Evolutionary conservation across 2,113 vertebrate genomes (phyloP).

Genomic region (Prochilodus magdalenae): DNA sequence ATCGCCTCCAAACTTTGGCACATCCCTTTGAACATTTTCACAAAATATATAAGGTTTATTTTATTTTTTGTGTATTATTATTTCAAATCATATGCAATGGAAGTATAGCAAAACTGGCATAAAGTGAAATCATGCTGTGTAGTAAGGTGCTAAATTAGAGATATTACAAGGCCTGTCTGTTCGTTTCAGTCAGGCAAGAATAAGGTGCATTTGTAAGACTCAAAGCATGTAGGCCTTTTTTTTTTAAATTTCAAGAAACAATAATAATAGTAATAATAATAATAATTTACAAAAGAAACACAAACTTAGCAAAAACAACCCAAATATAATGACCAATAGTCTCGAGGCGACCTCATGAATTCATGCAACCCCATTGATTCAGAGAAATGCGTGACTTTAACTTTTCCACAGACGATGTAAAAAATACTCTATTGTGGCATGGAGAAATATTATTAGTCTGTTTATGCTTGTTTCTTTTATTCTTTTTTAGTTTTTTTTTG

Average conservation of each 20-base stretch:
- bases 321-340: conserved; percentile 79
- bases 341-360: conserved; percentile 81
- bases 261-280: conserved; percentile 52
- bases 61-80: conserved; percentile 53
- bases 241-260: conserved; percentile 66
- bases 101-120: conserved; percentile 80
- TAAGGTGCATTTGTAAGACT: conserved; percentile 86
- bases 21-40: conserved; percentile 79
- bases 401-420: conserved; percentile 62
- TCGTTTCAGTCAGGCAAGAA: conserved; percentile 72
- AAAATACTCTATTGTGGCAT: conserved; percentile 49
- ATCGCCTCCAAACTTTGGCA: conserved; percentile 87
- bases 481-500: conserved; percentile 42
- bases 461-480: conserved; percentile 64
- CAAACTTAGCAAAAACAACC: conserved; percentile 67
- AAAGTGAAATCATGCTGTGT: conserved; percentile 84
- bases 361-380: conserved; percentile 74
- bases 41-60: conserved; percentile 66
- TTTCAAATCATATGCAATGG: conserved; percentile 74
- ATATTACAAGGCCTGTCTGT: conserved; percentile 77
- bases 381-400: conserved; percentile 63
- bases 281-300: conserved; percentile 71
- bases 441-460: conserved; percentile 70
- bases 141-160: conserved; percentile 85
- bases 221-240: conserved; percentile 73